Percentiles rank a stretch among this genome's conserved stretches.
Evolutionary conservation across 2,113 vertebrate genomes (phyloP).

Genomic region (Pterocles gutturalis): DNA sequence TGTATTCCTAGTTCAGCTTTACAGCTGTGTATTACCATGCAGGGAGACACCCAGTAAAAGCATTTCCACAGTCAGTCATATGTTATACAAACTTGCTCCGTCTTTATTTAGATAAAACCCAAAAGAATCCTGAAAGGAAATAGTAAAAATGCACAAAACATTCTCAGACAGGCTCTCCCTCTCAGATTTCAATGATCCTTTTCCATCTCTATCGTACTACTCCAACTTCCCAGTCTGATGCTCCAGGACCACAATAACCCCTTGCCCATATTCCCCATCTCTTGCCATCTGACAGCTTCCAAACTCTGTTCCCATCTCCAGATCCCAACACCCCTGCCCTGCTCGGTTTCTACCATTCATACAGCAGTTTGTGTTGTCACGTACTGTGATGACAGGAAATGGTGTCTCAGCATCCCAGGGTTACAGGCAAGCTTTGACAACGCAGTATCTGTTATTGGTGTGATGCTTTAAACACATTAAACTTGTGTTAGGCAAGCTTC

Average conservation of each 20-base stretch:
- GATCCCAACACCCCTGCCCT: not conserved
- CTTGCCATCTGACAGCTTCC: not conserved
- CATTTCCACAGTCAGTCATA: not conserved
- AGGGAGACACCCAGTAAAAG: not conserved
- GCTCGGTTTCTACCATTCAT: not conserved
- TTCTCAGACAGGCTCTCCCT: not conserved
- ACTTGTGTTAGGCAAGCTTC: not conserved
- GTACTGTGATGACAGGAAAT: not conserved
- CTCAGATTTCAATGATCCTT: not conserved
- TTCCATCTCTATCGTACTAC: not conserved
- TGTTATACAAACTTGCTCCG: not conserved
- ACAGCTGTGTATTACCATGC: not conserved
- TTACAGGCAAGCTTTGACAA: not conserved
- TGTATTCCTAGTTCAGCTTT: not conserved
- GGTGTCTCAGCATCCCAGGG: not conserved
- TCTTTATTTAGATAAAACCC: slow-evolving; percentile 11
- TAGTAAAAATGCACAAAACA: not conserved
- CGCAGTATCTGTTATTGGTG: accelerated
- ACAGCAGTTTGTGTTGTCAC: not conserved
- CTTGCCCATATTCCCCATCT: not conserved
- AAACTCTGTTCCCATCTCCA: not conserved
- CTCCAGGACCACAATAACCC: not conserved
- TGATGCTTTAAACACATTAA: not conserved
- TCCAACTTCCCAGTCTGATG: not conserved
- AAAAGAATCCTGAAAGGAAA: slow-evolving; percentile 6